Percentiles rank a stretch among this genome's conserved stretches.
Conservation (phyloP, 1,140 invertebrate genomes). For the Scylla paramamosain region DNA sequence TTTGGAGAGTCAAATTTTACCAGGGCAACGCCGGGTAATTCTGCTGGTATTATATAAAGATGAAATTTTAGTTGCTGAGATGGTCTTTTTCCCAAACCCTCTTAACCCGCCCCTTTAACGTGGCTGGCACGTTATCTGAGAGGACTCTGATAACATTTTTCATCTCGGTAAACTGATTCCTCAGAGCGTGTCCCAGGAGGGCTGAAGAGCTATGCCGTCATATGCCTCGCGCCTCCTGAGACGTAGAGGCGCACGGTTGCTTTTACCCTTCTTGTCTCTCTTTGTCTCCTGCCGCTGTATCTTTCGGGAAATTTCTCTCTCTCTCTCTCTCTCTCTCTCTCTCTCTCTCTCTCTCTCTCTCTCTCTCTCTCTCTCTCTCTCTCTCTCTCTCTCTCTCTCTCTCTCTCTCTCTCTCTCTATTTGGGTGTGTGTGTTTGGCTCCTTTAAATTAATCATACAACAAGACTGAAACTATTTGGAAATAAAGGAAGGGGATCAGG, state of each 20-base stretch:
- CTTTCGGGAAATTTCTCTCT: neutral
- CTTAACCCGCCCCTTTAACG: too few relatives aligned
- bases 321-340: neutral
- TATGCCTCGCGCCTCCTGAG: neutral
- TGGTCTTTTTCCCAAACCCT: too few relatives aligned
- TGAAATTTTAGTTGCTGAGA: too few relatives aligned
- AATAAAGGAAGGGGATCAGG: too few relatives aligned
- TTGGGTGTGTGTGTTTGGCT: neutral
- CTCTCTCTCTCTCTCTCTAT: neutral
- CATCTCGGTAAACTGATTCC: neutral
- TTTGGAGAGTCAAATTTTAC: too few relatives aligned
- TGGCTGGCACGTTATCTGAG: neutral
- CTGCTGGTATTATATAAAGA: too few relatives aligned
- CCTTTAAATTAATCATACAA: too few relatives aligned
- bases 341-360: neutral
- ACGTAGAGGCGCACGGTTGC: neutral
- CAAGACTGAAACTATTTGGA: too few relatives aligned
- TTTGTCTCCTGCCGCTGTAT: neutral
- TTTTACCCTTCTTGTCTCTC: neutral
- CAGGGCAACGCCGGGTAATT: too few relatives aligned
- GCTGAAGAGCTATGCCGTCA: neutral
- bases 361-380: neutral
- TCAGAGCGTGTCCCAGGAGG: neutral
- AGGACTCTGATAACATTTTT: neutral
- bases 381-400: conserved; percentile 4